These are phyloP conservation scores for Sycobia sp. DNA, from an alignment of 1,140 invertebrate genomes.

Conservation along the genomic window DNA sequence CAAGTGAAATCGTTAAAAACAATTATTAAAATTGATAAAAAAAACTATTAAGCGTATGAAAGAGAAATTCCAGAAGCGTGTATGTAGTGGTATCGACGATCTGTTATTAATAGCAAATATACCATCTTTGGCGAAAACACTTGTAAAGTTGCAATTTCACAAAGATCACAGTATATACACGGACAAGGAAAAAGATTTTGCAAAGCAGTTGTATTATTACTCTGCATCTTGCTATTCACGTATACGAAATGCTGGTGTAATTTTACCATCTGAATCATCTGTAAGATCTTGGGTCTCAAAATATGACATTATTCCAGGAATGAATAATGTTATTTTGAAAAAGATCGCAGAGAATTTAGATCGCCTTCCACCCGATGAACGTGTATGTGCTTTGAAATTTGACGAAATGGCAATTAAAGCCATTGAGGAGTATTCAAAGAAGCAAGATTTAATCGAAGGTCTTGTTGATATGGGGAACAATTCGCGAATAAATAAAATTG, in stretches of 20 bases:
- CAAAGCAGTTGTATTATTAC: too few species aligned
- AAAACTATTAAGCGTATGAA: too few species aligned
- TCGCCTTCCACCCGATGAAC: conserved; percentile 10
- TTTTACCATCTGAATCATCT: conserved; percentile 15
- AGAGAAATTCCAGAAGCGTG: too few species aligned
- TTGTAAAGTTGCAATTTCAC: too few species aligned
- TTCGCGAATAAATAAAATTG: conserved; percentile 11
- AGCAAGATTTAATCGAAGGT: conserved; percentile 37
- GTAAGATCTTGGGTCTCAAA: conserved; percentile 34
- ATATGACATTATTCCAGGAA: conserved; percentile 34
- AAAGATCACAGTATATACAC: too few species aligned
- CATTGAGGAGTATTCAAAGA: conserved; percentile 37
- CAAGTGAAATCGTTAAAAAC: too few species aligned
- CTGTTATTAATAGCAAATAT: too few species aligned
- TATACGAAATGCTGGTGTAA: not conserved
- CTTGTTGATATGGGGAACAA: conserved; percentile 35
- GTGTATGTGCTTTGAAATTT: conserved; percentile 35
- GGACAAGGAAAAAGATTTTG: too few species aligned
- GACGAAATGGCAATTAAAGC: conserved; percentile 36
- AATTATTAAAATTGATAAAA: too few species aligned
- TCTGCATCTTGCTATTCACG: not conserved
- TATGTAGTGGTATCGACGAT: too few species aligned
- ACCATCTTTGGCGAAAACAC: too few species aligned
- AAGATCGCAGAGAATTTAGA: conserved; percentile 22
- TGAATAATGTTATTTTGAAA: conserved; percentile 31